Percentiles rank a stretch among this genome's conserved stretches.
Conservation (phyloP, 2,888 invertebrate species). For the Aleiodes testaceus region DNA sequence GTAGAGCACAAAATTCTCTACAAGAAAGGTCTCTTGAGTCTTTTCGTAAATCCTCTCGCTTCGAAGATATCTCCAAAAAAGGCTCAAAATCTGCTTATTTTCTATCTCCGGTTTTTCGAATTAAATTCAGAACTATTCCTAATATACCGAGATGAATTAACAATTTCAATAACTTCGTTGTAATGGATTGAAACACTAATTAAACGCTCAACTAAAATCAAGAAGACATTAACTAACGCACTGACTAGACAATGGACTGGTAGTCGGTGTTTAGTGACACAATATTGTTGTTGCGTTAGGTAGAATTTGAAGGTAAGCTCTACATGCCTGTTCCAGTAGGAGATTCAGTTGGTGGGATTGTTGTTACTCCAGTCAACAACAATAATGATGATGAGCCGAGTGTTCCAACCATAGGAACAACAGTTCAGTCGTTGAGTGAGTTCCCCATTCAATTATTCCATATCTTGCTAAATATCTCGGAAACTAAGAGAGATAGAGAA, state of each 20-base stretch:
- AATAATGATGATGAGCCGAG: conserved; percentile 63
- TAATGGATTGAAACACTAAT: neutral
- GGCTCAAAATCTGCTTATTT: no score
- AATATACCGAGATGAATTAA: no score
- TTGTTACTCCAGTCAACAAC: conserved; percentile 57
- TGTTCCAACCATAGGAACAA: conserved; percentile 47
- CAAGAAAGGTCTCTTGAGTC: no score
- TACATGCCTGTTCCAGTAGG: conserved; percentile 70
- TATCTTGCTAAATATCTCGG: no score
- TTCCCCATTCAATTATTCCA: conserved; percentile 21
- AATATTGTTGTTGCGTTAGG: conserved; percentile 60
- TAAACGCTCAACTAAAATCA: neutral
- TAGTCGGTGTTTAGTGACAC: conserved; percentile 52
- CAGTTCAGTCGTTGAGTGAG: conserved; percentile 62
- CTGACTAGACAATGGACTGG: conserved; percentile 20
- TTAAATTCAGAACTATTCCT: no score
- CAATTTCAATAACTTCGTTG: neutral
- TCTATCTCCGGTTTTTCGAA: no score
- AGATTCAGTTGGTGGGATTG: conserved; percentile 57
- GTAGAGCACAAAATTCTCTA: no score
- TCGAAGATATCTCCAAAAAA: no score
- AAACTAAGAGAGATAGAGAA: no score
- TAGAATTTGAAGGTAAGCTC: conserved; percentile 65
- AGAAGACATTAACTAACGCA: conserved; percentile 14
- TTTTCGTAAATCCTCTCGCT: no score